phyloP scores from a whole-genome alignment of 2,888 invertebrate genomes.

The Standfussiana lucernea region DNA sequence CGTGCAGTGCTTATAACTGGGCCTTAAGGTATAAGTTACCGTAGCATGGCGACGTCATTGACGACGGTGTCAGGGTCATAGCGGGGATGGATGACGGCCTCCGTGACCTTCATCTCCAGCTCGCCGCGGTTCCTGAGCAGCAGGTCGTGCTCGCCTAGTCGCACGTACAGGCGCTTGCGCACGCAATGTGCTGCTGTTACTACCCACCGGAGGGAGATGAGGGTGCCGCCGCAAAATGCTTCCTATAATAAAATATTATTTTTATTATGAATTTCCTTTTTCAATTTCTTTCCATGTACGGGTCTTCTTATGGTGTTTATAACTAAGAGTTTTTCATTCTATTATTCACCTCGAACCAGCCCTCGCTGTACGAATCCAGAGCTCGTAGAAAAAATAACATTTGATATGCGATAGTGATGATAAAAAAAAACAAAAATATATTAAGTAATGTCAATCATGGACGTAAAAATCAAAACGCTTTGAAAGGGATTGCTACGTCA shows the following conservation, averaged over 20 bases:
- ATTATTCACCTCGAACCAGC: no score
- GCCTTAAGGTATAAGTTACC: conserved; percentile 79
- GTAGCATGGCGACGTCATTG: conserved; percentile 97
- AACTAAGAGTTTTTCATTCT: no score
- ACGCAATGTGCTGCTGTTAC: conserved; percentile 97
- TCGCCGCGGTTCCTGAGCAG: conserved; percentile 94
- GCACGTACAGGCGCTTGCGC: conserved; percentile 93
- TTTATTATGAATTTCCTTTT: neutral
- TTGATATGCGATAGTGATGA: no score
- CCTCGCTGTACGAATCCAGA: no score
- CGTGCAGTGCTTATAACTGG: neutral
- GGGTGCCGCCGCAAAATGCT: conserved; percentile 96
- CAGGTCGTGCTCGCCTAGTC: conserved; percentile 96
- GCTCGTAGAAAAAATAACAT: neutral
- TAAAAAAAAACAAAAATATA: neutral
- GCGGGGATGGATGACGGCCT: conserved; percentile 95
- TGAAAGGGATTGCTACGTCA: neutral
- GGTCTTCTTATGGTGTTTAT: no score
- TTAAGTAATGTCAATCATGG: neutral
- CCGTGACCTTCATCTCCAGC: conserved; percentile 93
- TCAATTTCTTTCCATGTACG: no score
- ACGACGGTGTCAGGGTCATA: conserved; percentile 97
- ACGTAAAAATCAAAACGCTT: neutral
- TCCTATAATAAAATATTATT: conserved; percentile 89
- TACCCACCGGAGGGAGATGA: conserved; percentile 95